A percentile compares a stretch with the other conserved stretches of the same genome.
These are phyloP conservation scores for Cyphotilapia sp. DNA, from an alignment of 2,113 vertebrate genomes.

Conservation along the genomic window DNA sequence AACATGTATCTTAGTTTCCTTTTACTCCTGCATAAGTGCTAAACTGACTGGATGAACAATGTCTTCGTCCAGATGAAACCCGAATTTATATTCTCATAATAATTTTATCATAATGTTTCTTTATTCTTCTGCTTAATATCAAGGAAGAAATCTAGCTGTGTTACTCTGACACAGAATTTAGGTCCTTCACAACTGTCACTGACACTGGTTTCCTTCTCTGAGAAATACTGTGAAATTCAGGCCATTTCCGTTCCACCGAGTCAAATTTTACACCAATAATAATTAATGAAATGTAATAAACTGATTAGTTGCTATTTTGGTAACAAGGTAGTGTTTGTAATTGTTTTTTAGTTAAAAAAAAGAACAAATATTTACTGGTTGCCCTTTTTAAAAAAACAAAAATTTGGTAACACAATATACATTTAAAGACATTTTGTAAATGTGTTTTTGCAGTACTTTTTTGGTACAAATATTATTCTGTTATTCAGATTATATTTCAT, in stretches of 20 bases:
- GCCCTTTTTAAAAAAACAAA: rapidly evolving
- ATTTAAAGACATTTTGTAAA: neutral
- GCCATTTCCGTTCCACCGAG: rapidly evolving
- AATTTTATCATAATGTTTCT: neutral
- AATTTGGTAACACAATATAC: neutral
- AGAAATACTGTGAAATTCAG: neutral
- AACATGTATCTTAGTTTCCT: neutral
- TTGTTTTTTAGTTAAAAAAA: neutral
- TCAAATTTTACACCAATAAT: neutral
- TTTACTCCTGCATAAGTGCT: neutral
- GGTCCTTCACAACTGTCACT: neutral
- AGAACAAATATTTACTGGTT: neutral
- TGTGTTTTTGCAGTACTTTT: neutral
- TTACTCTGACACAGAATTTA: neutral
- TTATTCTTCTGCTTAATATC: neutral
- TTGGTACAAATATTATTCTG: neutral
- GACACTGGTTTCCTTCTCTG: neutral
- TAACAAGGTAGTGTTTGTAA: neutral
- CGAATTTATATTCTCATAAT: neutral
- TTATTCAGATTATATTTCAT: neutral
- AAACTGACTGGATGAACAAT: neutral
- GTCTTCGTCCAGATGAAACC: neutral
- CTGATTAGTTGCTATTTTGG: neutral
- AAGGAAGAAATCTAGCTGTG: neutral
- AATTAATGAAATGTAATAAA: neutral